Conservation (phyloP, 2,797 vertebrate species). For the Ctenochaetus hawaiiensis region DNA sequence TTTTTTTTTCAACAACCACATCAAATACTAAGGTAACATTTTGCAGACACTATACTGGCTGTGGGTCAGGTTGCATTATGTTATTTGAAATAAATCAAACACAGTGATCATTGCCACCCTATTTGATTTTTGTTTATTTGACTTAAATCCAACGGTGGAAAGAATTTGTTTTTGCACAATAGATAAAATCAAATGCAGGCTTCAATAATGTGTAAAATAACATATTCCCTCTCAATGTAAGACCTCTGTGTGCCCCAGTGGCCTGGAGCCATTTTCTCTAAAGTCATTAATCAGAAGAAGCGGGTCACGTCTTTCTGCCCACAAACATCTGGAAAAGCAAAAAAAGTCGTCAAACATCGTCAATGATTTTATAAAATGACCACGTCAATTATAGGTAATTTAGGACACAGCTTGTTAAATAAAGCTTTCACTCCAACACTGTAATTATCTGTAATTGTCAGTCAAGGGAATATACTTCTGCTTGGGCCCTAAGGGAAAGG, state of each 20-base stretch:
- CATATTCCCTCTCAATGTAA: constrained; percentile 8
- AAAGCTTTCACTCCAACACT: constrained; percentile 75
- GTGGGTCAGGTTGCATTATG: constrained; percentile 31
- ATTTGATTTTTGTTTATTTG: constrained; percentile 38
- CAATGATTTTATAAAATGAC: constrained; percentile 81
- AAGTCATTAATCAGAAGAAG: constrained; percentile 70
- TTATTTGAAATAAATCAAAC: constrained; percentile 62
- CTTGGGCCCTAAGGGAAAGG: constrained; percentile 25
- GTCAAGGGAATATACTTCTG: constrained; percentile 69
- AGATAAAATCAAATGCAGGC: constrained; percentile 15
- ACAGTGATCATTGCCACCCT: constrained; percentile 28
- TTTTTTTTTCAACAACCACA: constrained; percentile 13
- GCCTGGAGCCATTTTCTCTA: constrained; percentile 55
- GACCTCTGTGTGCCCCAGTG: constrained; percentile 16
- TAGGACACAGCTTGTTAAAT: constrained; percentile 79
- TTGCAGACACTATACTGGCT: constrained; percentile 21
- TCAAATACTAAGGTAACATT: constrained; percentile 31
- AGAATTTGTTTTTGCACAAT: constrained; percentile 23
- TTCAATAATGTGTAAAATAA: constrained; percentile 33
- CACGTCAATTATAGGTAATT: constrained; percentile 80
- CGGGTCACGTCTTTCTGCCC: constrained; percentile 58
- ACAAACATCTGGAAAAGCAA: constrained; percentile 78
- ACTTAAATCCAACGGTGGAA: neutral
- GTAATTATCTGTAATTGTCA: constrained; percentile 81
- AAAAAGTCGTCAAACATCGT: constrained; percentile 70